Conservation (phyloP, 2,888 invertebrate species). For the Acanthosepion esculentum region DNA sequence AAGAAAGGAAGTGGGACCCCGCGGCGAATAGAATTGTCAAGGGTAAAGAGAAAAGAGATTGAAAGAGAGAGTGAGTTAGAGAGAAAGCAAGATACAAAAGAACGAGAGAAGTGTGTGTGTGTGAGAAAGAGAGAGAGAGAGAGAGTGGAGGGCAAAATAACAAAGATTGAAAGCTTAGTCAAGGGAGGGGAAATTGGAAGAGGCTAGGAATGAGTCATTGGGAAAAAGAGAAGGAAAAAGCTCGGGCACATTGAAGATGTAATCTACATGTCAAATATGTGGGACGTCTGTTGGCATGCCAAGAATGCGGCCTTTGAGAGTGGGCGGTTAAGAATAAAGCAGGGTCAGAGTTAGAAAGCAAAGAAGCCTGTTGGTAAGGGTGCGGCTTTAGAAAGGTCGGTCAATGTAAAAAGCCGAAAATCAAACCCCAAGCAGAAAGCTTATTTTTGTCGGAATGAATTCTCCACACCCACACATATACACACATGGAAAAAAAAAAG, state of each 20-base stretch:
- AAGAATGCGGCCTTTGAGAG: background rate
- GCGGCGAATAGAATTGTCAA: background rate
- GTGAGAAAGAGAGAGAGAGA: background rate
- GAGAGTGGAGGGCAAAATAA: background rate
- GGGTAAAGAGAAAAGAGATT: background rate
- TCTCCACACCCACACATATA: background rate
- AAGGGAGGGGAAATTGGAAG: background rate
- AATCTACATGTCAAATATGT: conserved; percentile 47
- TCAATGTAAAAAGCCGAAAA: background rate
- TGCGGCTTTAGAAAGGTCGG: conserved; percentile 13
- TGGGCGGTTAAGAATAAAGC: background rate
- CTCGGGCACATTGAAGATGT: conserved; percentile 45
- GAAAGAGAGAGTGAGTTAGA: background rate
- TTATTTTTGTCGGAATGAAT: background rate
- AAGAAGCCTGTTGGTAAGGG: background rate
- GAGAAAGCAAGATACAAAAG: background rate
- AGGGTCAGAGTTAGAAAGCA: conserved; percentile 35
- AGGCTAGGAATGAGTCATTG: background rate
- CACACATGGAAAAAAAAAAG: too few relatives aligned
- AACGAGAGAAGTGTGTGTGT: background rate
- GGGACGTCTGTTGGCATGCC: background rate
- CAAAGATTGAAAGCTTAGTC: background rate
- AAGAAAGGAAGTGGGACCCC: background rate
- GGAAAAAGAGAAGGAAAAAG: conserved; percentile 46
- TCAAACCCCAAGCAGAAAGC: background rate